phyloP scores from a whole-genome alignment of 2,888 invertebrate genomes.

The Brachyptera risi region DNA sequence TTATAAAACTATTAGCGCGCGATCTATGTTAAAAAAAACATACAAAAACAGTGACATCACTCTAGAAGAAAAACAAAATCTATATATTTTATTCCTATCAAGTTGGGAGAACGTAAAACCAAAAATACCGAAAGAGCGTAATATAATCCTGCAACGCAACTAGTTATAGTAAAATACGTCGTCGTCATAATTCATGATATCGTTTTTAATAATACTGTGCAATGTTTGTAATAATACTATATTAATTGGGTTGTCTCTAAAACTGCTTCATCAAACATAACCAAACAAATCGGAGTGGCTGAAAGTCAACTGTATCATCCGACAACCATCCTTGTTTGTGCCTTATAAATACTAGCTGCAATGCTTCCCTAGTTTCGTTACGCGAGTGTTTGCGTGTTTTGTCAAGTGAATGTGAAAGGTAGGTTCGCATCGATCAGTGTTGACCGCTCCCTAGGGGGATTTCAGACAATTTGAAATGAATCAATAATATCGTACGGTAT shows the following conservation, averaged over 20 bases:
- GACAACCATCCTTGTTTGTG: constrained; percentile 36
- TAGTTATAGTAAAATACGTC: background rate
- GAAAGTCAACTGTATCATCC: no score
- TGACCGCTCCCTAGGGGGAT: no score
- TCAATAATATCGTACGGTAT: no score
- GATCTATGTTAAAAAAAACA: no score
- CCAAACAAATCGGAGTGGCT: constrained; percentile 18
- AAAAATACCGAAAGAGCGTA: background rate
- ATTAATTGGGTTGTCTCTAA: no score
- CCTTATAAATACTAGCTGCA: constrained; percentile 36
- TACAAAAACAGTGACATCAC: no score
- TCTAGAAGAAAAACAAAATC: background rate
- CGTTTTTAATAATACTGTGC: background rate
- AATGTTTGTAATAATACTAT: no score
- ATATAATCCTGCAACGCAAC: no score
- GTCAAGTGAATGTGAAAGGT: no score
- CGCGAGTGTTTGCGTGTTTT: background rate
- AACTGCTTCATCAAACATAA: constrained; percentile 28
- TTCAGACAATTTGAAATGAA: no score
- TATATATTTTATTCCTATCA: background rate
- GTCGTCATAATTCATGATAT: background rate
- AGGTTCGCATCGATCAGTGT: no score
- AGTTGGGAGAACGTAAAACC: background rate
- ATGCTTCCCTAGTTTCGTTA: constrained; percentile 32
- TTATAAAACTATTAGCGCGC: no score